Conservation (phyloP, 1,140 invertebrate genomes). For the Teleogryllus occipitalis region DNA sequence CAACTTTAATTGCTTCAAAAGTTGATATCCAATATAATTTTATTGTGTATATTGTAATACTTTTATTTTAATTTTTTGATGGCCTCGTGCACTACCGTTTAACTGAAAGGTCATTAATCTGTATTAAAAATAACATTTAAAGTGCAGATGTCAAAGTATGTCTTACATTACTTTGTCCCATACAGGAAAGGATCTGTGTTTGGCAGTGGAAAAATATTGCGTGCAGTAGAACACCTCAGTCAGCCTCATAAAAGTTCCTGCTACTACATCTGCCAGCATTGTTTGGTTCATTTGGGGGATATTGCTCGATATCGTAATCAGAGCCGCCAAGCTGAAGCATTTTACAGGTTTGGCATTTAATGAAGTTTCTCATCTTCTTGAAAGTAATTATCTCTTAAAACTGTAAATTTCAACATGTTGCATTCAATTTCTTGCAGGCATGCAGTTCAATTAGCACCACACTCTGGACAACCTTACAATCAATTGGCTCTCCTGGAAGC, state of each 20-base stretch:
- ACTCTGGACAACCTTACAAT: conserved; percentile 82
- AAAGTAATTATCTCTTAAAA: not conserved
- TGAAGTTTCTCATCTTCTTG: not conserved
- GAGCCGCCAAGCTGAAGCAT: conserved; percentile 67
- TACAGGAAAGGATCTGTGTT: conserved; percentile 38
- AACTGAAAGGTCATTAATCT: too few species aligned
- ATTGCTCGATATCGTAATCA: conserved; percentile 75
- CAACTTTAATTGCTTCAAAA: too few species aligned
- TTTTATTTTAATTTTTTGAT: too few species aligned
- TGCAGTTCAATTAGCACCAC: conserved; percentile 67
- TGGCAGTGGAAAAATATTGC: conserved; percentile 40
- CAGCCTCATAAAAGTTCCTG: conserved; percentile 62
- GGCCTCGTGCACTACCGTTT: too few species aligned
- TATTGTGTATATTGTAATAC: too few species aligned
- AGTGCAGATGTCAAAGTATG: not conserved
- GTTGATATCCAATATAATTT: too few species aligned
- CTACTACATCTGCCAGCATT: conserved; percentile 77
- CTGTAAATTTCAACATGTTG: not conserved
- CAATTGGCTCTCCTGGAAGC: conserved; percentile 74
- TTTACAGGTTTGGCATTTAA: conserved; percentile 48
- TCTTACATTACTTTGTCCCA: not conserved
- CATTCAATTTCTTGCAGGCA: conserved; percentile 47
- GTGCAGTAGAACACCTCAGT: conserved; percentile 37
- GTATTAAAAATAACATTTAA: not conserved
- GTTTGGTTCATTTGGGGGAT: conserved; percentile 78